Base-by-base conservation (phyloP, 2,888 invertebrate genomes). In the Incurvaria masculella region DNA sequence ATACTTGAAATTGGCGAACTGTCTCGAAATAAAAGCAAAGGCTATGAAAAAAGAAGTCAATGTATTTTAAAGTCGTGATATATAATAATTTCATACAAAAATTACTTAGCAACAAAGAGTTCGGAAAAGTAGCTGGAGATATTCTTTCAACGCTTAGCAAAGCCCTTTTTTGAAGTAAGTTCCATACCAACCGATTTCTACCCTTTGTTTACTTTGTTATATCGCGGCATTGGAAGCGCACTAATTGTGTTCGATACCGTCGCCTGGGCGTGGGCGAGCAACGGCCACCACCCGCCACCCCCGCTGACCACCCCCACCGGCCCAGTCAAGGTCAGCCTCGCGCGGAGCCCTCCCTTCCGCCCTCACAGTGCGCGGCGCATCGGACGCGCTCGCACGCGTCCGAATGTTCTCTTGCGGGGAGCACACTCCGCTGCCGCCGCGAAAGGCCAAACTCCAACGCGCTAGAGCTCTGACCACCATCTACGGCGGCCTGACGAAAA, bases 401-500 rank as follows among this genome's bases (percentile, higher is more conserved):
- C 61, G 64, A 73, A 41, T 41, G 41, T 21, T 17, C 14, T 10
- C 41, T 17, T 18, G 17, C 17, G 17, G 11, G 3, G 19, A 41
- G 4, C 41, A 75, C 61, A 63, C 61, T 43, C 68, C 73, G 46
- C 68, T 70, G 52, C 71, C 73, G 59, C 62, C 68, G 55, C 64
- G 59, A 63, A 69, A 65, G 60, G 68, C 66, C 58, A 55, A 4
- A 50, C 49, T 17, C 45, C 42, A 10, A 48, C 58, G 16, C 53
- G 60, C 38, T 3, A 75, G 76, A 68, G 74, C 74, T 27, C 68
- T 78, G 46, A 70, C 75, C 21, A 72, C 74, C 20, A 69, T 76
- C 52, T 76, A 78, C 65, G 75, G 74, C 62, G 76, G 75, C 61
- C 20, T 45, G 10, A 8, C 44, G 26, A 78, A 73, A 60, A 57